Evolutionary conservation across 2,888 invertebrate species (phyloP).

Genomic region (Pimpla rufipes): DNA sequence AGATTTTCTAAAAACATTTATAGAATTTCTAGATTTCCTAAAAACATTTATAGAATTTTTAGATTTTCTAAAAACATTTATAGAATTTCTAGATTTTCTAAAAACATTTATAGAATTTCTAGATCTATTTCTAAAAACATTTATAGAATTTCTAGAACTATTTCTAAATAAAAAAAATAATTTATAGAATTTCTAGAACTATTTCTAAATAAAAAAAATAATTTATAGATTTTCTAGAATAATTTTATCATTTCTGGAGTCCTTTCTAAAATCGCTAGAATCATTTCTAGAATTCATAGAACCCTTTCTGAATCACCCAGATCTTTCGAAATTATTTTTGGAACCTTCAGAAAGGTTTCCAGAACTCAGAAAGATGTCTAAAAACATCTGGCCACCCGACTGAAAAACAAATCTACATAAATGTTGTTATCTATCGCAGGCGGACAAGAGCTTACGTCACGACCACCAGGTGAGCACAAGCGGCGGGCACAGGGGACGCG

Average conservation of each 20-base stretch:
- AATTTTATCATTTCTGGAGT: neutral
- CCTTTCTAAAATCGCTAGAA: neutral
- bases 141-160: neutral
- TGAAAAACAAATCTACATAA: neutral
- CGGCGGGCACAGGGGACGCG: slow-evolving; percentile 79
- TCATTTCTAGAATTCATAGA: too few species aligned
- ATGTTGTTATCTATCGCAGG: slow-evolving; percentile 70
- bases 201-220: too few species aligned
- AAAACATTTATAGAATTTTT: neutral
- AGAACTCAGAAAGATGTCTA: neutral
- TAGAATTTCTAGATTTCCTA: neutral
- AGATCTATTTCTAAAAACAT: neutral
- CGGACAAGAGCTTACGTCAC: slow-evolving; percentile 79
- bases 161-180: too few species aligned
- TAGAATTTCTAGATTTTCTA: neutral
- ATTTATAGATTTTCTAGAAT: neutral
- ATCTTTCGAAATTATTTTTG: too few species aligned
- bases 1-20: neutral
- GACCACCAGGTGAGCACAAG: slow-evolving; percentile 82
- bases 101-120: neutral
- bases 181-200: too few species aligned
- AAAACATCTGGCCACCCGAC: too few species aligned
- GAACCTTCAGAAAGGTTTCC: too few species aligned
- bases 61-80: neutral
- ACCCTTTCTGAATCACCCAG: too few species aligned